Base-by-base conservation (phyloP, 2,888 invertebrate species). In the Acleris cristana region DNA sequence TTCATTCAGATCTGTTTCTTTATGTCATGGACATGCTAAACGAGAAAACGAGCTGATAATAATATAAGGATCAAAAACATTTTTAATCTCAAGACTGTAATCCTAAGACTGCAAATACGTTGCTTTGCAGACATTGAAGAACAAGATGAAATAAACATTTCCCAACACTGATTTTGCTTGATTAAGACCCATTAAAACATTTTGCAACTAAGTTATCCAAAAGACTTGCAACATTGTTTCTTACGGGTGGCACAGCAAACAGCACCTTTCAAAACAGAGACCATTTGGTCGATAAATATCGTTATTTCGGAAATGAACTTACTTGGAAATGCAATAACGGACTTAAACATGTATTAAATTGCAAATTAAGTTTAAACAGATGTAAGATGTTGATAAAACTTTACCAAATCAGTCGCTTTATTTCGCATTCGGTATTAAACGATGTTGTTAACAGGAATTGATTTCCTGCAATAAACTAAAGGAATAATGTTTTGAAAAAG, bases 301-400 rank as follows among this genome's bases (percentile, higher is more conserved):
- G 34, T 62, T 53, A 52, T 54, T 58, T 63, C 45, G 53, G 58
- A 54, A 54, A 67, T 40, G 57, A 21, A 62, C 56, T 61, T 52
- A 52, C 61, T 57, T 60, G 56, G 45, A 52, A 52, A 57, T 55
- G 40, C 57, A 40, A 57, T 52, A 57, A 57, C 19, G 51, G 66
- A 52, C 40, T 63, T 63, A 63, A 67, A 67, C 58, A 63, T 58
- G 53, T 58, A 63, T 67, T 57, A 67, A 57, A 67, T 58, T 67
- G 62, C 63, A 67, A 58, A 67, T 67, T 67, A 67, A 67, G 23
- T 53, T 67, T 54, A 53, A 67, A 62, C 51, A 66, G 66, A 57
- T 66, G 61, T 66, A 26, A 57, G 48, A 63, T 57, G 34, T 57
- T 62, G 62, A 57, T 66, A 67, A 63, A 54, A 23, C 53, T 45